Base-by-base conservation (phyloP, 2,888 invertebrate genomes). In the Metallyticus violacea region DNA sequence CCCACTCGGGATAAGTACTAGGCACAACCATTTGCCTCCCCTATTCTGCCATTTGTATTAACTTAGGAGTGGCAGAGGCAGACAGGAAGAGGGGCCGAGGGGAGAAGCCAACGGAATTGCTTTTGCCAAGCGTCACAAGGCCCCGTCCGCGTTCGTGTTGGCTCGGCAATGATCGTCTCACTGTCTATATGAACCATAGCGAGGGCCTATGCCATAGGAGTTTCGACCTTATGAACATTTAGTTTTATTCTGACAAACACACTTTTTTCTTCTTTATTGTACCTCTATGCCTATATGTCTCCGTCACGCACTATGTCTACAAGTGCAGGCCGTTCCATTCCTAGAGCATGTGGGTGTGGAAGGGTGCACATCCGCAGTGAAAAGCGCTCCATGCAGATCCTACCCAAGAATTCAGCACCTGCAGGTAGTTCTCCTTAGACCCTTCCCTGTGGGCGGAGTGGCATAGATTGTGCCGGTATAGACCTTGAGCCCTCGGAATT, bases 1-100 rank as follows among this genome's bases (percentile, higher is more conserved):
- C 26, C 77, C 83, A 83, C 77, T 83, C 83, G 7, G 27, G 83
- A 83, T 83, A 83, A 83, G 83, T 77, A 83, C 83, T 83, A 83
- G 83, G 77, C 83, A 7, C 83, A 83, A 83, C 85, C 85, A 85
- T 85, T 85, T 85, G 79, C 85, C 40, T 85, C 79, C 85, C 79
- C 85, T 85, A 40, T 79, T 85, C 85, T n/a, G 79, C 85, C 79
- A 79, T 85, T 85, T 79, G 79, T 79, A 79, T 86, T 86, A 79
- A 86, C 77, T 28, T 78, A 29, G 81, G 78, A 40, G 82, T 82
- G 78, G 86, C 40, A 77, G 81, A 25, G 81, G 85, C 62, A n/a
- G n/a, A n/a, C n/a, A n/a, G n/a, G 28, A 26, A 40, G 77, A 29
- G 77, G 78, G 82, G 29, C 30, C 78, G 26, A 26, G 62, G 82